Percentiles rank a stretch among this genome's conserved stretches.
Conservation (phyloP, 2,113 vertebrate genomes). For the Hyla sarda region DNA sequence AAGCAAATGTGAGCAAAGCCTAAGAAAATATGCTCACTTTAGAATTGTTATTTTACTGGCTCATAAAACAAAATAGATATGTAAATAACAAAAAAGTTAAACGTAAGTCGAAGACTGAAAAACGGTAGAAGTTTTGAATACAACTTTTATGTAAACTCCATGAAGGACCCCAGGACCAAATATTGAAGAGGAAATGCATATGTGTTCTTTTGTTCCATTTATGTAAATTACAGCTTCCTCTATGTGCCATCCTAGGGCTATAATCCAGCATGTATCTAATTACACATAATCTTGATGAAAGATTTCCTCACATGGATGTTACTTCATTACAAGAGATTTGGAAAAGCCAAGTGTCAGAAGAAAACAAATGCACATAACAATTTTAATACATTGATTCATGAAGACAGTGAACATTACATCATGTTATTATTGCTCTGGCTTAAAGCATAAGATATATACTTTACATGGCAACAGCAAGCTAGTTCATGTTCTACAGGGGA, state of each 20-base stretch:
- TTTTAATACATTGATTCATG: neutral
- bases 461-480: neutral
- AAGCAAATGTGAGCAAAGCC: too few relatives aligned
- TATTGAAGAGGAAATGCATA: conserved; percentile 11
- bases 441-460: conserved; percentile 6
- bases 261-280: neutral
- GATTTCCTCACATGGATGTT: conserved; percentile 6
- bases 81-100: too few relatives aligned
- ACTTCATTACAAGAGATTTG: neutral
- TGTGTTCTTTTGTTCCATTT: neutral
- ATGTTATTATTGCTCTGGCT: conserved; percentile 9
- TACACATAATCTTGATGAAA: conserved; percentile 36
- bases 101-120: too few relatives aligned
- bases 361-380: neutral
- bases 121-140: too few relatives aligned
- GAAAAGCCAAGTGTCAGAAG: neutral
- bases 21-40: too few relatives aligned
- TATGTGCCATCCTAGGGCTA: neutral
- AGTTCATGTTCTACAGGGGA: neutral
- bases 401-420: neutral
- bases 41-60: too few relatives aligned
- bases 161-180: too few relatives aligned
- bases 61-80: too few relatives aligned
- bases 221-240: conserved; percentile 10
- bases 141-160: too few relatives aligned